Base-by-base conservation (phyloP, 2,113 vertebrate genomes). In the Vidua macroura region DNA sequence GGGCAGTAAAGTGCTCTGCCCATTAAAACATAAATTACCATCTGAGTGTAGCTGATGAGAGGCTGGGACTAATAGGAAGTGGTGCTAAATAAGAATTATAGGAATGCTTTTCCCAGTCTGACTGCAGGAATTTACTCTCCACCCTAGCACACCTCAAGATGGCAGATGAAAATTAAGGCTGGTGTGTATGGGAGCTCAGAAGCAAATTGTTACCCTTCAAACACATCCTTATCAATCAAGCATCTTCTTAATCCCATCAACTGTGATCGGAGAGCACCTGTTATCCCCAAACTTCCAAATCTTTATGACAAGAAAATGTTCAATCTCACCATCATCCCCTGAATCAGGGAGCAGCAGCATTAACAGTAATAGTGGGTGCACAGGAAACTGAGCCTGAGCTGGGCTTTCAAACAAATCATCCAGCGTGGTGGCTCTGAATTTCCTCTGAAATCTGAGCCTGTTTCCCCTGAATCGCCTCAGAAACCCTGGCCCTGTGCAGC, bases 1-100 rank as follows among this genome's bases (percentile, higher is more conserved):
- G 72, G 96, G 95, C 89, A 93, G 79, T 72, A 83, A 94, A 95
- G 78, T 72, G 70, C 37, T 84, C 51, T 62, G 77, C 68, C 52
- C 35, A 93, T 95, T 88, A 96, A 95, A 93, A 97, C 77, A 62
- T 96, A 92, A 97, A 95, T 96, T 92, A 83, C 67, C 91, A 63
- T 66, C 51, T 46, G 68, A 77, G 31, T 25, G 60, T 15, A 68
- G 78, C 15, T 89, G 95, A 82, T 69, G 90, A 96, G 74, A 86
- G 63, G 46, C 93, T 88, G 77, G 73, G 55, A 91, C 94, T 94
- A 74, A 88, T 24, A 88, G 92, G 80, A 76, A 93, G 64, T 82
- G 15, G 70, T 66, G 52, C 84, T 93, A 92, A 95, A 94, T 86
- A 92, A 92, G 76, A 86, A 88, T 86, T 76, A 58, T 70, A 55